Conservation (phyloP, 1,140 invertebrate species). For the Drosophila navojoa region DNA sequence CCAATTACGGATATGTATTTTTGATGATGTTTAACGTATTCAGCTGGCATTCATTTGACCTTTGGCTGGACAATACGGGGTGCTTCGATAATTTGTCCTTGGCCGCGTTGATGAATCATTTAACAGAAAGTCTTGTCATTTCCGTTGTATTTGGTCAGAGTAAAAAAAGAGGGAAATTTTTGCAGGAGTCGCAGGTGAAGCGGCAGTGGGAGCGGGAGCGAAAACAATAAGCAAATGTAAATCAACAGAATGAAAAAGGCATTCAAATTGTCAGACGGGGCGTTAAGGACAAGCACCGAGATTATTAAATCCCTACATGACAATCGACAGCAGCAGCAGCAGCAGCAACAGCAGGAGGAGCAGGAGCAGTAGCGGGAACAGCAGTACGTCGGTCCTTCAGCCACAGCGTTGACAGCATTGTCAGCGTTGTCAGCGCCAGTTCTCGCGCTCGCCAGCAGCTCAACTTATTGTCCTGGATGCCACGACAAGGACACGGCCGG, state of each 20-base stretch:
- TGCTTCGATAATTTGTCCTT: constrained; percentile 41
- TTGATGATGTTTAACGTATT: constrained; percentile 51
- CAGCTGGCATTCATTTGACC: constrained; percentile 28
- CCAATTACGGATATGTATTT: constrained; percentile 62
- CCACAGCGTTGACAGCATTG: constrained; percentile 56
- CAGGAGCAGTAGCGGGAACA: constrained; percentile 1
- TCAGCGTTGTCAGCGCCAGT: constrained; percentile 58
- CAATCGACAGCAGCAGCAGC: constrained; percentile 45
- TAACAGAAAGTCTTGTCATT: constrained; percentile 48
- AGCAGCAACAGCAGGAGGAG: not conserved
- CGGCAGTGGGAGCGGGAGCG: not conserved
- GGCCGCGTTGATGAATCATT: constrained; percentile 56
- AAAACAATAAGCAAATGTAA: constrained; percentile 67
- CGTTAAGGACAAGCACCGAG: constrained; percentile 41
- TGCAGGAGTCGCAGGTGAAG: not conserved
- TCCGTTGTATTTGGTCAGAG: constrained; percentile 35
- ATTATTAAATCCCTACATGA: constrained; percentile 76
- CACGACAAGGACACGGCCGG: constrained; percentile 22
- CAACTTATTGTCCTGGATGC: constrained; percentile 29
- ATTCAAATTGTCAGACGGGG: constrained; percentile 55
- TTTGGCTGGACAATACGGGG: constrained; percentile 22
- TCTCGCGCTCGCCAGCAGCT: constrained; percentile 23
- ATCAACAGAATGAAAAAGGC: constrained; percentile 56
- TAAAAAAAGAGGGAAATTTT: not conserved
- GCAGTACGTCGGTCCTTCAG: constrained; percentile 18